A percentile compares a stretch with the other conserved stretches of the same genome.
These are phyloP conservation scores for Phenganax stokvisi DNA, from an alignment of 92 coral and sea anemone species.

Conservation along the genomic window DNA sequence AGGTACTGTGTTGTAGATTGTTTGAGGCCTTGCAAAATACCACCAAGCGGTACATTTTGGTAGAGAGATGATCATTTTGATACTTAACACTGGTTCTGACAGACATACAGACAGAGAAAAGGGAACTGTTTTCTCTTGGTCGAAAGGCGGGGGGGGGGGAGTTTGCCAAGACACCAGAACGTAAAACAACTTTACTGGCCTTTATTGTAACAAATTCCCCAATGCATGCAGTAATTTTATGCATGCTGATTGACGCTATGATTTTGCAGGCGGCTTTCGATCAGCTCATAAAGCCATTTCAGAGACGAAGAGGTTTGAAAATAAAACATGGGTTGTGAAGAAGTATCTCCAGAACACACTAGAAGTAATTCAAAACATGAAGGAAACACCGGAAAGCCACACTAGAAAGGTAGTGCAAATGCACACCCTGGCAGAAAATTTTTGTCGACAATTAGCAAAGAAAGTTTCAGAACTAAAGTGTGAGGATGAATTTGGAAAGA, in stretches of 20 bases:
- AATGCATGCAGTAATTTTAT: not conserved
- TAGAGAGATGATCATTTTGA: too few species aligned
- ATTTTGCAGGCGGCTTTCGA: conserved; percentile 28
- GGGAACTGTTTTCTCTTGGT: too few species aligned
- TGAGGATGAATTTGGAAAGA: conserved; percentile 24
- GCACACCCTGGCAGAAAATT: conserved; percentile 25
- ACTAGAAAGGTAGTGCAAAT: conserved; percentile 25
- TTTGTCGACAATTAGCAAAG: conserved; percentile 1
- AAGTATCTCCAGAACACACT: conserved; percentile 14
- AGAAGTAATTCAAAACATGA: conserved; percentile 24
- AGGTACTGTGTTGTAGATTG: conserved; percentile 23
- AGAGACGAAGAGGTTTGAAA: not conserved
- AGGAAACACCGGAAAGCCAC: conserved; percentile 31
- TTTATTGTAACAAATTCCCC: not conserved
- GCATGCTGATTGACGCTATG: conserved; percentile 4
- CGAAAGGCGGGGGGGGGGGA: too few species aligned
- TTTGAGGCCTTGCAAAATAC: too few species aligned
- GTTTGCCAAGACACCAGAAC: conserved; percentile 14
- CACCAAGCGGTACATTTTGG: too few species aligned
- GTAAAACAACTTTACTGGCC: not conserved
- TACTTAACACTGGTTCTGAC: too few species aligned
- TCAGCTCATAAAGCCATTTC: conserved; percentile 18
- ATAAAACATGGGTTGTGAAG: conserved; percentile 31
- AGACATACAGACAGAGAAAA: too few species aligned
- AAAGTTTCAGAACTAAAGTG: not conserved